Evolutionary conservation across 2,888 invertebrate genomes (phyloP), one percentile per base, ranked within the genome.

Genomic region (Ernsta delagoae): DNA sequence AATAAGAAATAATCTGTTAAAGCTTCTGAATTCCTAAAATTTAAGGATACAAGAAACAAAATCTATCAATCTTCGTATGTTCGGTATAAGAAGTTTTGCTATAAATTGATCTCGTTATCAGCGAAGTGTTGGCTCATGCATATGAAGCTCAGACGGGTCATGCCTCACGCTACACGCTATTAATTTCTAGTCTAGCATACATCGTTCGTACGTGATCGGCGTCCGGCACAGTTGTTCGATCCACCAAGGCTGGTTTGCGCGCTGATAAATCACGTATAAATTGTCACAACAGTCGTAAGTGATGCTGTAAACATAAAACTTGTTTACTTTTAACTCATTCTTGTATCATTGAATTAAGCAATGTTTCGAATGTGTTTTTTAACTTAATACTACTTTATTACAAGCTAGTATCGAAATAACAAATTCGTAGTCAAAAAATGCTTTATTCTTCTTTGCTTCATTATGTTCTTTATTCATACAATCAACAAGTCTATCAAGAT

Each of bases 221-320:
- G 62, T 36, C 36, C 61, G 67, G 62, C 50, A 56, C 57, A 68
- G 62, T 62, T 68, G 66, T 34, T 54, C 56, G 60, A 24, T 39
- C 57, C 50, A 36, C 45, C 71, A 75, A 73, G 75, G 75, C 70
- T 72, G 66, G 43, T 53, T 59, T 67, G 31, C 65, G 43, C 56
- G 54, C 65, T 74, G 74, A 76, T 75, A 75, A 72, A 76, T 75
- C 79, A 79, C 79, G 78, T 76, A 70, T 65, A 61, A 61, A 72
- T 72, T 73, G 75, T 76, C 72, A 74, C 70, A 64, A 68, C 59
- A 54, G 16, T 65, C 41, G 57, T 71, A 71, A 75, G 61, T 71
- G 72, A 65, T 66, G 54, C 54, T 68, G 56, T 70, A 71, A 61
- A 65, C 61, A 71, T 71, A 43, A 41, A 8, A 41, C 41, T 60